Conservation (phyloP, 2,797 vertebrate species). For the Sebastolobus alascanus region DNA sequence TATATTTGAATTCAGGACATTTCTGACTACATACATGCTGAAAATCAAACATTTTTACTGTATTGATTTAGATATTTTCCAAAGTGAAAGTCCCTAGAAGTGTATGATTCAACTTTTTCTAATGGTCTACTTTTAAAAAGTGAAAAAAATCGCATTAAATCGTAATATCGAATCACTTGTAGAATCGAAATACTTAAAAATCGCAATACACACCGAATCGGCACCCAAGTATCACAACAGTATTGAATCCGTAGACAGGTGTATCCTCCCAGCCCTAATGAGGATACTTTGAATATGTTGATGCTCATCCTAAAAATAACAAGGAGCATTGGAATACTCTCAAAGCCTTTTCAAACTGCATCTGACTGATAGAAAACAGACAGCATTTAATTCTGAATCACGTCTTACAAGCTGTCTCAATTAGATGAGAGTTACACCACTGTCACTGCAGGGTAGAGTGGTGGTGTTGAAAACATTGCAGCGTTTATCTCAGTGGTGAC, state of each 20-base stretch:
- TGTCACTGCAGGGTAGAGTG: conserved; percentile 50
- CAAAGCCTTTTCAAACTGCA: not conserved
- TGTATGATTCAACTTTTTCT: no score
- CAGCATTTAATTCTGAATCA: conserved; percentile 33
- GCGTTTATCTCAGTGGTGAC: conserved; percentile 49
- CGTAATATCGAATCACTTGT: no score
- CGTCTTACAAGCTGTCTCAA: conserved; percentile 40
- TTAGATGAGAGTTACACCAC: conserved; percentile 48
- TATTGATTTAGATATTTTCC: fast-evolving
- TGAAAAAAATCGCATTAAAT: no score
- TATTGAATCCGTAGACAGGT: no score
- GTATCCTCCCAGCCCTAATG: not conserved
- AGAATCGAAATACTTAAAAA: no score
- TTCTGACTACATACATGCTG: no score
- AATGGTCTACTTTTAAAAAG: no score
- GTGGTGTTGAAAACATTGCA: conserved; percentile 40
- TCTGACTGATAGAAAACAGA: conserved; percentile 28
- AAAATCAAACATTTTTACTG: no score
- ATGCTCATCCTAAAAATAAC: conserved; percentile 14
- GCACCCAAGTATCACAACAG: fast-evolving
- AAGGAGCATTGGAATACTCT: not conserved
- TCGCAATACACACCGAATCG: no score
- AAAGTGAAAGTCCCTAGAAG: no score
- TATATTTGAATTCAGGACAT: no score
- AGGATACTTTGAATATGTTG: conserved; percentile 1